Percentiles rank a stretch among this genome's conserved stretches.
phyloP scores from a whole-genome alignment of 30 jellyfish, hydroid and myxozoan genomes.

The Kudoa iwatai region DNA sequence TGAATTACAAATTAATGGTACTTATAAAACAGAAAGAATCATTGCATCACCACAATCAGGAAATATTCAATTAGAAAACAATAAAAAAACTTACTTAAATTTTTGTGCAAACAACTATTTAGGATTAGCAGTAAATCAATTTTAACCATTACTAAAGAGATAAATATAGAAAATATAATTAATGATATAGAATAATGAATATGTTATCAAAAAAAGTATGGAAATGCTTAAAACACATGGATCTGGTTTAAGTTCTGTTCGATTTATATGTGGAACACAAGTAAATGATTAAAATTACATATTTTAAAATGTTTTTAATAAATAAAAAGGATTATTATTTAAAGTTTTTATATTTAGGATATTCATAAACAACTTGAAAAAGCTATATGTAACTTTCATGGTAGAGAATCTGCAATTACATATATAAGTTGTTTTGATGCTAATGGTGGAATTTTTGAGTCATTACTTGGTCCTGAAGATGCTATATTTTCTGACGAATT shows the following conservation, averaged over 20 bases:
- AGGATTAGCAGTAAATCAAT: conserved; percentile 38
- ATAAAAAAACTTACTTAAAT: too few relatives aligned
- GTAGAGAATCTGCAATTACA: conserved; percentile 30
- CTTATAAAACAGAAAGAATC: too few relatives aligned
- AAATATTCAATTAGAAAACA: too few relatives aligned
- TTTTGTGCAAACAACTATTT: conserved; percentile 73
- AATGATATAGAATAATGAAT: conserved; percentile 27
- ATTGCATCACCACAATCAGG: too few relatives aligned
- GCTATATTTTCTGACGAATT: conserved; percentile 75
- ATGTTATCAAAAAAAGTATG: conserved; percentile 16
- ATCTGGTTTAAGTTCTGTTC: conserved; percentile 62
- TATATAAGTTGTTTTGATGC: conserved; percentile 91
- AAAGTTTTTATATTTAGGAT: conserved; percentile 6
- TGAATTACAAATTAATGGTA: too few relatives aligned
- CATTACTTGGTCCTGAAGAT: conserved; percentile 43
- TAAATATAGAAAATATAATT: too few relatives aligned
- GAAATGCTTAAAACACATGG: conserved; percentile 25
- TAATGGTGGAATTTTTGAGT: conserved; percentile 73
- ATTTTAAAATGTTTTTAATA: too few relatives aligned
- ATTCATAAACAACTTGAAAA: conserved; percentile 57
- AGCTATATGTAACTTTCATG: conserved; percentile 28
- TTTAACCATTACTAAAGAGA: too few relatives aligned
- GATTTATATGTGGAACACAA: conserved; percentile 91
- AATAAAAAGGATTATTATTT: too few relatives aligned
- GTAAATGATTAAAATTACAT: too few relatives aligned